Evolutionary conservation across 2,797 vertebrate genomes (phyloP).

Genomic region (Furcifer pardalis): DNA sequence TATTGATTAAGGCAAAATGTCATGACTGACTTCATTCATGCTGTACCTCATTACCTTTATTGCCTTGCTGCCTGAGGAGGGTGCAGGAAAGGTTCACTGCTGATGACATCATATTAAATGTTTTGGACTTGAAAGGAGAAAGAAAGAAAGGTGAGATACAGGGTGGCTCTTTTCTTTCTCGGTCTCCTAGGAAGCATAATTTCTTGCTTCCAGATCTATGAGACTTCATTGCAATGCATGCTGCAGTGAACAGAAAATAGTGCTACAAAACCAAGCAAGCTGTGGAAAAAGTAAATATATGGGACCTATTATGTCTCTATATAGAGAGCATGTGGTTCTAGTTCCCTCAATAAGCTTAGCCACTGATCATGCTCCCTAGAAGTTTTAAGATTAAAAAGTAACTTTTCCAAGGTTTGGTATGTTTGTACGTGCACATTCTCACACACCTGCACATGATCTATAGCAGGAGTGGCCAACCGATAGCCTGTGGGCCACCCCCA

Average conservation of each 20-base stretch:
- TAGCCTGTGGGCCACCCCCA: no score
- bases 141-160: background rate
- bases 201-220: background rate
- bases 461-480: no score
- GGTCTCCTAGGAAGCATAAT: background rate
- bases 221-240: background rate
- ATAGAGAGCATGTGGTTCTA: no score
- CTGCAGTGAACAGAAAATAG: background rate
- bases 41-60: background rate
- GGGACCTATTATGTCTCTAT: no score
- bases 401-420: no score
- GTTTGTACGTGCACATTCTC: no score
- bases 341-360: no score
- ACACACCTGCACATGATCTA: no score
- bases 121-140: background rate
- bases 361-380: no score
- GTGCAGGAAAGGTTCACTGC: background rate
- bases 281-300: no score
- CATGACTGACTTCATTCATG: background rate
- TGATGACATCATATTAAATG: background rate
- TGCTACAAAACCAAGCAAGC: background rate
- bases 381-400: no score
- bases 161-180: background rate
- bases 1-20: background rate
- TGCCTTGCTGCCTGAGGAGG: no score